A percentile compares a stretch with the other conserved stretches of the same genome.
These are phyloP conservation scores for Drosophila asahinai DNA, from an alignment of 1,140 invertebrate genomes.

Conservation along the genomic window DNA sequence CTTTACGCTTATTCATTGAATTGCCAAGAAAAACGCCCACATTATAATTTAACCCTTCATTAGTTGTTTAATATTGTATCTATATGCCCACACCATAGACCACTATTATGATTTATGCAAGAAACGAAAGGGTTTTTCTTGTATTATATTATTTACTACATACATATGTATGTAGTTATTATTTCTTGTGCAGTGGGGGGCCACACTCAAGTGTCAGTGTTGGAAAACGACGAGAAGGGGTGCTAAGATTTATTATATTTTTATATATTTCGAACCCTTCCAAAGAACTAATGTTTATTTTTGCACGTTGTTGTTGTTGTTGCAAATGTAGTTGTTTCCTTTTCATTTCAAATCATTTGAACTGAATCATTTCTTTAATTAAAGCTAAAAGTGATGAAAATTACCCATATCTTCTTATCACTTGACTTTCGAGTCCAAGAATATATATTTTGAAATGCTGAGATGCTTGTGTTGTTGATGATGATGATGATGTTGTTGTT, in stretches of 20 bases:
- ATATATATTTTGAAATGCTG: constrained; percentile 56
- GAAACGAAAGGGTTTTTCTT: constrained; percentile 2
- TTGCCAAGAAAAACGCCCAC: constrained; percentile 31
- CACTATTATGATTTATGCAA: constrained; percentile 8
- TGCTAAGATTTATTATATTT: constrained; percentile 12
- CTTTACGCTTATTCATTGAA: constrained; percentile 13
- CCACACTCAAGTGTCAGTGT: constrained; percentile 2
- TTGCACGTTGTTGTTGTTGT: constrained; percentile 79
- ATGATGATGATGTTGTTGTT: constrained; percentile 78
- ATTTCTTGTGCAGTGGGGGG: neutral
- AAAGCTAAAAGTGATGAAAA: constrained; percentile 21
- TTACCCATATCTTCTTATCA: constrained; percentile 21
- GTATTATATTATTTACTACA: constrained; percentile 11
- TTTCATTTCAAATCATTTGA: constrained; percentile 12
- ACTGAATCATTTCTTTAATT: constrained; percentile 10
- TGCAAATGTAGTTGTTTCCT: constrained; percentile 53
- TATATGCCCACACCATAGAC: neutral
- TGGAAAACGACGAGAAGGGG: neutral
- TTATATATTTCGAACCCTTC: constrained; percentile 1
- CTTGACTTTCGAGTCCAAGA: constrained; percentile 27
- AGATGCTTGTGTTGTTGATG: constrained; percentile 80
- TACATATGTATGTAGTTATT: neutral
- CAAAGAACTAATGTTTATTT: constrained; percentile 33
- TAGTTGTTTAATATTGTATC: constrained; percentile 6
- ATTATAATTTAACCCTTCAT: constrained; percentile 29